phyloP scores from a whole-genome alignment of 1,140 invertebrate species.

The Rhagoletis zephyria region DNA sequence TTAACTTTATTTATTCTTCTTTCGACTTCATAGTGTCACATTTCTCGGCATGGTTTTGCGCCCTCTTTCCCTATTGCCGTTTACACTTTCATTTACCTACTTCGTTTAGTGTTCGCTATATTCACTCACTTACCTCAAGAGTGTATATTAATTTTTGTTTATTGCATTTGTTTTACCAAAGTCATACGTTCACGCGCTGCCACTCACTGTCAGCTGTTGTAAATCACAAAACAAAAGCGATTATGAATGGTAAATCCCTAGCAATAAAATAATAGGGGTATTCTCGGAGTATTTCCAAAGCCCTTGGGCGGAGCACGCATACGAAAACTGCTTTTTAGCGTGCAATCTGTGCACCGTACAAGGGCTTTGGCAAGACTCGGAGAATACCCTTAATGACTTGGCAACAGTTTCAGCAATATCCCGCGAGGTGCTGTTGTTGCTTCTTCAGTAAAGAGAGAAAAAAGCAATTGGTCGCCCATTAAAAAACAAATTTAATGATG shows the following conservation, averaged over 20 bases:
- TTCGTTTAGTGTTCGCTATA: too few relatives aligned
- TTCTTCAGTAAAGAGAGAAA: not conserved
- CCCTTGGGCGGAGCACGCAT: too few relatives aligned
- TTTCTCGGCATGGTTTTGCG: not conserved
- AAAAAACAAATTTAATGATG: slow-evolving; percentile 16
- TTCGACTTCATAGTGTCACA: slow-evolving; percentile 4
- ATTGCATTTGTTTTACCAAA: slow-evolving; percentile 48
- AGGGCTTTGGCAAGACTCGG: too few relatives aligned
- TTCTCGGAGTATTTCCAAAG: too few relatives aligned
- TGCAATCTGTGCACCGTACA: too few relatives aligned
- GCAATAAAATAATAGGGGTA: not conserved
- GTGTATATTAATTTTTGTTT: slow-evolving; percentile 31
- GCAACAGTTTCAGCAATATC: not conserved
- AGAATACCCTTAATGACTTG: too few relatives aligned
- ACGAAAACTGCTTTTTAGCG: too few relatives aligned
- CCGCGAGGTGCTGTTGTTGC: not conserved
- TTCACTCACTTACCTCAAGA: too few relatives aligned
- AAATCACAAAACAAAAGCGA: not conserved
- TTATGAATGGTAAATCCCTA: slow-evolving; percentile 33
- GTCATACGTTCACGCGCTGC: not conserved
- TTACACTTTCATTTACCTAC: slow-evolving; percentile 44
- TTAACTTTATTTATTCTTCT: not conserved
- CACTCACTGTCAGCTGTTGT: not conserved
- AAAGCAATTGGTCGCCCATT: not conserved
- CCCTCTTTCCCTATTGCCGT: slow-evolving; percentile 56